phyloP scores from a whole-genome alignment of 2,888 invertebrate genomes.

The Drosophila limbata region DNA sequence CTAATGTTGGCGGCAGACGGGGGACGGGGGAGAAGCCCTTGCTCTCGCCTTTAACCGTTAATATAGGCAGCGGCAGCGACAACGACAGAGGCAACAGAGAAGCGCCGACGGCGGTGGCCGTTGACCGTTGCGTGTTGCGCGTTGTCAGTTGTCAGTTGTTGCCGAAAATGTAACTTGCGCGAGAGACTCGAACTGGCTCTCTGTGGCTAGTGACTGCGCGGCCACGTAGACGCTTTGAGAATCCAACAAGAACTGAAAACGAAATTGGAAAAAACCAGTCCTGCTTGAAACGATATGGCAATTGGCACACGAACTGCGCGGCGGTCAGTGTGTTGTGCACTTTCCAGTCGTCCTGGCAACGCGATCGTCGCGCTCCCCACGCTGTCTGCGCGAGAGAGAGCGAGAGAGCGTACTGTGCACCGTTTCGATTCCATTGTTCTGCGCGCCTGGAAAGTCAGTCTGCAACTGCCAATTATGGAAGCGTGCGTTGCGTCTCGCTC shows the following conservation, averaged over 20 bases:
- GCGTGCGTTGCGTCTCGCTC: conserved; percentile 48
- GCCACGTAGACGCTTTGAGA: conserved; percentile 84
- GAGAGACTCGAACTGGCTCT: conserved; percentile 21
- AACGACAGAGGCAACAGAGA: conserved; percentile 38
- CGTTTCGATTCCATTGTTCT: conserved; percentile 49
- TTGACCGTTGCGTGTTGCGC: conserved; percentile 10
- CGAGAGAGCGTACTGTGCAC: conserved; percentile 13
- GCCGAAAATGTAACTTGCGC: conserved; percentile 42
- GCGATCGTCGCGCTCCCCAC: conserved; percentile 54
- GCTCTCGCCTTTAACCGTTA: conserved; percentile 5
- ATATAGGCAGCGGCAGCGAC: conserved; percentile 16
- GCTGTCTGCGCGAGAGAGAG: background rate
- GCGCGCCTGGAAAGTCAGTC: conserved; percentile 57
- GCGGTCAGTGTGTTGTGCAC: conserved; percentile 41
- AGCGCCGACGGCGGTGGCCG: conserved; percentile 59
- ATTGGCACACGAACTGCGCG: conserved; percentile 45
- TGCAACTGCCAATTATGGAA: conserved; percentile 66
- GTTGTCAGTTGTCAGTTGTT: conserved; percentile 36
- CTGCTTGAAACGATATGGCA: conserved; percentile 74
- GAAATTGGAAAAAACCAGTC: conserved; percentile 85
- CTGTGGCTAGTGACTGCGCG: conserved; percentile 58
- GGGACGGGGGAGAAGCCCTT: background rate
- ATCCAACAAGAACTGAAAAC: conserved; percentile 86
- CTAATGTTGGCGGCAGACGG: conserved; percentile 14
- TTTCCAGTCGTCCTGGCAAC: conserved; percentile 82